Base-by-base conservation (phyloP, 2,113 vertebrate species). In the Barnardius zonarius region DNA sequence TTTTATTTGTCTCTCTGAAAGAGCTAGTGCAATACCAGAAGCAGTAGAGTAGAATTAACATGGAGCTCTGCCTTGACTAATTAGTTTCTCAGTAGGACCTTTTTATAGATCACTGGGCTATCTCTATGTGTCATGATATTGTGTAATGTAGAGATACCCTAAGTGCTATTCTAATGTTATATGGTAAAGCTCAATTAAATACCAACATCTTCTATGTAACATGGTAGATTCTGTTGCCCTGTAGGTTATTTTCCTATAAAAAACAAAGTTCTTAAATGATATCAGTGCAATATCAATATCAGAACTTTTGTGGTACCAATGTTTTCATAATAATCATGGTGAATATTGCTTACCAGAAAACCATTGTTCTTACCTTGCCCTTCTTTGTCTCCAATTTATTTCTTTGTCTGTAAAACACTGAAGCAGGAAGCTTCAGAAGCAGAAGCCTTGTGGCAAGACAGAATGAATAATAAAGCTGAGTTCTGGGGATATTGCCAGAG, bases 401-500 rank as follows among this genome's bases (percentile, higher is more conserved):
- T 93, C 61, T 89, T 91, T 91, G 35, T 97, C 70, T 90, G 52
- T 78, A 94, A 94, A 63, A 91, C 28, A 69, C 54, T 69, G 82
- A 76, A 84, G 67, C 31, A 73, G 78, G 63, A 91, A 88, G 66
- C 63, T 79, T 82, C 86, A 81, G 83, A 92, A 96, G 37, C 76
- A 96, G 88, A 95, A 90, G 52, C 27, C 57, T 92, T 25, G 31
- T 91, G 91, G 92, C 77, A 92, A 93, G 80, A 49, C 86, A 89
- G 80, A 86, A 84, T 84, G 92, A 92, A 94, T 88, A 93, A 83
- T 79, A 84, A 96, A 84, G 57, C 92, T 91, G 69, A 75, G 84
- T 95, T 93, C 95, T 95, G 93, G 96, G 96, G 95, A 93, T 84
- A 64, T 48, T 96, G 92, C 92, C 92, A 96, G 55, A 48, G 48